Conservation (phyloP, 2,113 vertebrate genomes). For the Neolamprologus brichardi region DNA sequence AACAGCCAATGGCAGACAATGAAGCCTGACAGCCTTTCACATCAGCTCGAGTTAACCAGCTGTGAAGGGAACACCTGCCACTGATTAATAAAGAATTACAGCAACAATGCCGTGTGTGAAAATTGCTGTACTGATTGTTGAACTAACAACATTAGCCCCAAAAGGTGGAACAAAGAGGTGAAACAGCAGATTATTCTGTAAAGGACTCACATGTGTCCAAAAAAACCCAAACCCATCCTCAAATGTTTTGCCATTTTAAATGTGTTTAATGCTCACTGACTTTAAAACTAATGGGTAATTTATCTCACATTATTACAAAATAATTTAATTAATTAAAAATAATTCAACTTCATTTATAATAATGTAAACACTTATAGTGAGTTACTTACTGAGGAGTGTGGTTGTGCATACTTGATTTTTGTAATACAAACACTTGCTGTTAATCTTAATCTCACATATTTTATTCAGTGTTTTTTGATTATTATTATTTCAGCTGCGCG, state of each 20-base stretch:
- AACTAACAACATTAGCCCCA: slow-evolving; percentile 31
- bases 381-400: neutral
- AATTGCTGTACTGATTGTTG: slow-evolving; percentile 33
- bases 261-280: neutral
- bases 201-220: neutral
- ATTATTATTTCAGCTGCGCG: neutral
- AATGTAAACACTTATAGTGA: neutral
- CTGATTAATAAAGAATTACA: slow-evolving; percentile 50
- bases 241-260: neutral
- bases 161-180: neutral
- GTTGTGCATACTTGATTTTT: neutral
- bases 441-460: neutral
- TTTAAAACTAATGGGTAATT: neutral
- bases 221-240: neutral
- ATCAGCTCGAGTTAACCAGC: slow-evolving; percentile 47
- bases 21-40: slow-evolving; percentile 36
- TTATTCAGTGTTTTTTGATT: neutral
- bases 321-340: neutral
- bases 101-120: slow-evolving; percentile 16
- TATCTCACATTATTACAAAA: neutral
- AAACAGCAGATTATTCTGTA: neutral
- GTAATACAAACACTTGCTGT: neutral
- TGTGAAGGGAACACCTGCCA: slow-evolving; percentile 61
- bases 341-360: neutral
- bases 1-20: slow-evolving; percentile 14